Base-by-base conservation (phyloP, 1,140 invertebrate genomes). In the Colletes gigas region DNA sequence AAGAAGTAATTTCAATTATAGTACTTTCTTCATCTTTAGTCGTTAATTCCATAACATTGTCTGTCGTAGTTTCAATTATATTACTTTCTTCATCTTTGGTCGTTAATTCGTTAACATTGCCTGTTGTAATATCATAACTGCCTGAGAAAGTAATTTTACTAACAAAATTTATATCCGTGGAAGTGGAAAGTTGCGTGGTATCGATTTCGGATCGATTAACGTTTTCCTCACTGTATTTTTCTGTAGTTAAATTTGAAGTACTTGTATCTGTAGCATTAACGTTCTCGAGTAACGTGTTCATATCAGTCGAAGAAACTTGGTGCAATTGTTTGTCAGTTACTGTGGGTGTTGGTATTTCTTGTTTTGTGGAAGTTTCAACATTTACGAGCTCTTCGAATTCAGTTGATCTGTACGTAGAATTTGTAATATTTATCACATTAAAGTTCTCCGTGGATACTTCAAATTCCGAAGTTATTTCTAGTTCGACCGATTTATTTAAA, bases 71-170 rank as follows among this genome's bases (percentile, higher is more conserved):
- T 62, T 55, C 6, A 17, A 52, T 19, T n/a, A 9, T 39, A 41
- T 50, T n/a, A 15, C 10, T 39, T 70, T 44, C 15, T n/a, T 80
- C 17, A 9, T 14, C 63, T 44, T 54, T 7, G 30, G 66, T 69
- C 21, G 60, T 15, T 30, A 12, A 73, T 57, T n/a, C 21, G 19
- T 65, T n/a, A 41, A 73, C 15, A 59, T 21, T 59, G 6, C 54
- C n/a, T 21, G 59, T 81, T 3, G 44, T 54, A 62, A 4, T 69
- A 62, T 66, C n/a, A 47, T 75, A 30, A 7, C 44, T 50, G 39
- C 10, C 30, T 8, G n/a, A 47, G 17, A 44, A 0, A 55, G 41
- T n/a, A 60, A n/a, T 30, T 65, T 30, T 8, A 8, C 9, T 0
- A 41, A 10, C 19, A 5, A 1, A 41, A 54, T 80, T 63, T 57